These are phyloP conservation scores for Otocyon megalotis DNA, from an alignment of 2,113 vertebrate genomes.

Conservation along the genomic window DNA sequence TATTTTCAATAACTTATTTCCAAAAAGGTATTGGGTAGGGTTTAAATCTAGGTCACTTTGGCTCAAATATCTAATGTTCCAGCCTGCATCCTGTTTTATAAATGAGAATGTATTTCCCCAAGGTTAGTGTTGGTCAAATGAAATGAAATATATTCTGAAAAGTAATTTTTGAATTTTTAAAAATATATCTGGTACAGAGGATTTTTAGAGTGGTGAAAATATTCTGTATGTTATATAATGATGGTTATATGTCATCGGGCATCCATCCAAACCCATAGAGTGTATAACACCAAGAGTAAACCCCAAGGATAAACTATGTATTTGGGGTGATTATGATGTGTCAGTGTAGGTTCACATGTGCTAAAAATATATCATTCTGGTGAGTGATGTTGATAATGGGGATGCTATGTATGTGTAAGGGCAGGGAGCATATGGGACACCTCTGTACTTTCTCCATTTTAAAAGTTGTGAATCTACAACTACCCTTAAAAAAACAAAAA, in stretches of 20 bases:
- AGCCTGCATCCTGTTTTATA: neutral
- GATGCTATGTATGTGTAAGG: neutral
- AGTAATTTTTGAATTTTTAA: neutral
- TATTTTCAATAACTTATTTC: neutral
- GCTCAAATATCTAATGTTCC: neutral
- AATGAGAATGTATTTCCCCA: neutral
- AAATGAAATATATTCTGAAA: neutral
- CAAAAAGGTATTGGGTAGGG: neutral
- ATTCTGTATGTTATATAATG: neutral
- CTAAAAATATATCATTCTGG: neutral
- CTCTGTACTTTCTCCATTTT: neutral
- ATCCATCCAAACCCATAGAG: neutral
- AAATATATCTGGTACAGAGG: neutral
- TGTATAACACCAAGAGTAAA: neutral
- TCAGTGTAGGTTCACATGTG: neutral
- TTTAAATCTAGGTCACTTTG: neutral
- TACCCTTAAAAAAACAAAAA: neutral
- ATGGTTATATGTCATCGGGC: neutral
- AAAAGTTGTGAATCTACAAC: neutral
- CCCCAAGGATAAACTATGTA: neutral
- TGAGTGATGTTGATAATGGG: neutral
- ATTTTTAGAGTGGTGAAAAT: neutral
- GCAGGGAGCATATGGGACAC: neutral
- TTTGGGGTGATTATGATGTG: neutral
- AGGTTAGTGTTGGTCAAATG: neutral